These are phyloP conservation scores for Sylvicola fuscatus DNA, from an alignment of 2,888 invertebrate species.

Conservation along the genomic window DNA sequence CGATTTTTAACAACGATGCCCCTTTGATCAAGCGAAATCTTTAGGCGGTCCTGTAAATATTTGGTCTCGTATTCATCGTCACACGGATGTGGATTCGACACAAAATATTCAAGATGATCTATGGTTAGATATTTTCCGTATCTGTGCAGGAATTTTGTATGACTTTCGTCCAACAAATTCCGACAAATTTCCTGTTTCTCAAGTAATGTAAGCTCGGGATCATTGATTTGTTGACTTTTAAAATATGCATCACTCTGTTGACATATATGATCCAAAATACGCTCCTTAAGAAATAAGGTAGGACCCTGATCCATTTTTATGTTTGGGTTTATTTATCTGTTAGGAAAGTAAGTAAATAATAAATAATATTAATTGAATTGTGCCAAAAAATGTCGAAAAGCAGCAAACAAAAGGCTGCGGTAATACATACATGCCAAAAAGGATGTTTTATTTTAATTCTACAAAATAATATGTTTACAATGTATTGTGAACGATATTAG, in stretches of 20 bases:
- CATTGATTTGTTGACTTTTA: conserved; percentile 63
- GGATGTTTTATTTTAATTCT: no score
- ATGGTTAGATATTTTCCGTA: conserved; percentile 51
- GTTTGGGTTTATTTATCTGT: no score
- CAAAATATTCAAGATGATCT: conserved; percentile 51
- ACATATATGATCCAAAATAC: conserved; percentile 40
- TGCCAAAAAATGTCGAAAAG: no score
- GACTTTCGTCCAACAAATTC: conserved; percentile 40
- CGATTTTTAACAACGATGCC: conserved; percentile 50
- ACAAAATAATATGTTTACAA: no score
- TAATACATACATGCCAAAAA: no score
- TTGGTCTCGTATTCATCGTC: conserved; percentile 32
- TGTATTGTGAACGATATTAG: no score
- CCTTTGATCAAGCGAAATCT: conserved; percentile 30
- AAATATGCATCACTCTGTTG: conserved; percentile 42
- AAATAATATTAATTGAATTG: no score
- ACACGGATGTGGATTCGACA: conserved; percentile 18
- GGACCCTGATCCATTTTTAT: no score
- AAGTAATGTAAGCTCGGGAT: conserved; percentile 43
- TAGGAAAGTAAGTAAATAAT: no score
- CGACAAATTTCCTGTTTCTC: conserved; percentile 52
- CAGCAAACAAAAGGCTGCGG: no score
- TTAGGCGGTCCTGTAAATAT: conserved; percentile 40
- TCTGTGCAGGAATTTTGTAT: conserved; percentile 48
- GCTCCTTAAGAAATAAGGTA: conserved; percentile 16